phyloP scores from a whole-genome alignment of 2,888 invertebrate genomes.

The Iselma pallidipennis region DNA sequence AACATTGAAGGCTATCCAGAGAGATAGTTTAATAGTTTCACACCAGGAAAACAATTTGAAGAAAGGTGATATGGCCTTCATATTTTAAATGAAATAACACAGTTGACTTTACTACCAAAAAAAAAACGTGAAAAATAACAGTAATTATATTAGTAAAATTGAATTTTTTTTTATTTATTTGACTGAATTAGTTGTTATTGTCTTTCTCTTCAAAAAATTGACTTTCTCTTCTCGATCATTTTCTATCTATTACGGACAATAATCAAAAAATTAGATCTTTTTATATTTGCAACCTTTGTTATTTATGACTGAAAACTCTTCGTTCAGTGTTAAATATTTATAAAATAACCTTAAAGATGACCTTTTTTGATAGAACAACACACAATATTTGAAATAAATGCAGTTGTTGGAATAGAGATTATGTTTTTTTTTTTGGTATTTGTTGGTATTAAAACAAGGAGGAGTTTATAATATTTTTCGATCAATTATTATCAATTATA shows the following conservation, averaged over 20 bases:
- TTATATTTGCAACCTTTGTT: constrained; percentile 9
- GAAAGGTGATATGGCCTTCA: neutral
- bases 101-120: too few species aligned
- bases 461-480: neutral
- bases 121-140: too few species aligned
- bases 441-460: neutral
- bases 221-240: neutral
- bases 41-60: neutral
- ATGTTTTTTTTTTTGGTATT: neutral
- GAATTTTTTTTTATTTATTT: too few species aligned
- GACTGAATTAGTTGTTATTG: too few species aligned
- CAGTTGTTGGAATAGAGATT: neutral
- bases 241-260: too few species aligned
- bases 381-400: neutral
- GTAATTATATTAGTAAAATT: too few species aligned
- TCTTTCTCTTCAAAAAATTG: neutral
- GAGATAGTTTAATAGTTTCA: neutral
- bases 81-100: neutral
- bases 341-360: constrained; percentile 19
- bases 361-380: constrained; percentile 7
- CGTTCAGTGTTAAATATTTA: constrained; percentile 22
- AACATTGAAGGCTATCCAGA: neutral
- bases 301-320: constrained; percentile 15
- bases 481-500: neutral
- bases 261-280: neutral